A percentile compares a stretch with the other conserved stretches of the same genome.
These are phyloP conservation scores for Cottus gobio DNA, from an alignment of 2,113 vertebrate genomes.

Conservation along the genomic window DNA sequence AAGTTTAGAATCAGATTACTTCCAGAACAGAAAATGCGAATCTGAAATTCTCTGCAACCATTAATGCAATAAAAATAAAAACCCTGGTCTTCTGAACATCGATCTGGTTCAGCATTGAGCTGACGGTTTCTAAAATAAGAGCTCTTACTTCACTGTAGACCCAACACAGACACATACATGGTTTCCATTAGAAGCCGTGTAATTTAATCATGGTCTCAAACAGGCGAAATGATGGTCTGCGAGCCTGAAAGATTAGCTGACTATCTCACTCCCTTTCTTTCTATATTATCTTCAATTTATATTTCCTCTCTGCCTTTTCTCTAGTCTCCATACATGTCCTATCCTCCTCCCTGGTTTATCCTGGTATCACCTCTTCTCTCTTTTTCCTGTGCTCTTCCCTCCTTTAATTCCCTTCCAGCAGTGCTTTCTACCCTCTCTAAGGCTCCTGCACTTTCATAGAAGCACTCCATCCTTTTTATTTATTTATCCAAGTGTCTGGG, in stretches of 20 bases:
- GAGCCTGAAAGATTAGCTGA: slow-evolving; percentile 36
- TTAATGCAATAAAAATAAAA: slow-evolving; percentile 16
- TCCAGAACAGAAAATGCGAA: not conserved
- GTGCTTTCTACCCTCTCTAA: not conserved
- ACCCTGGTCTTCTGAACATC: slow-evolving; percentile 12
- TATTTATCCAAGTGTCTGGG: slow-evolving; percentile 10
- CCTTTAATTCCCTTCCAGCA: not conserved
- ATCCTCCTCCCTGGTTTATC: not conserved
- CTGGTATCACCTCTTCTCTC: not conserved
- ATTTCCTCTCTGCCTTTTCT: not conserved
- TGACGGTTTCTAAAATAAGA: slow-evolving; percentile 49
- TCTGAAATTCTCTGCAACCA: slow-evolving; percentile 1
- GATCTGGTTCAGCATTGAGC: slow-evolving; percentile 17
- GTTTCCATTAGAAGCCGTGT: slow-evolving; percentile 72
- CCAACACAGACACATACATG: slow-evolving; percentile 59
- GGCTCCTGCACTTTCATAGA: not conserved
- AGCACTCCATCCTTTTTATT: not conserved
- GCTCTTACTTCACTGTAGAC: slow-evolving; percentile 52
- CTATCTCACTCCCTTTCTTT: slow-evolving; percentile 9
- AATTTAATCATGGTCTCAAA: slow-evolving; percentile 73
- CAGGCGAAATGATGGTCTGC: slow-evolving; percentile 53
- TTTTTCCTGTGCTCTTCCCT: not conserved
- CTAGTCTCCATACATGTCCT: not conserved
- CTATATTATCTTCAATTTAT: not conserved
- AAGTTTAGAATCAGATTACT: not conserved